Base-by-base conservation (phyloP, 1,140 invertebrate genomes). In the Heliconius congener region DNA sequence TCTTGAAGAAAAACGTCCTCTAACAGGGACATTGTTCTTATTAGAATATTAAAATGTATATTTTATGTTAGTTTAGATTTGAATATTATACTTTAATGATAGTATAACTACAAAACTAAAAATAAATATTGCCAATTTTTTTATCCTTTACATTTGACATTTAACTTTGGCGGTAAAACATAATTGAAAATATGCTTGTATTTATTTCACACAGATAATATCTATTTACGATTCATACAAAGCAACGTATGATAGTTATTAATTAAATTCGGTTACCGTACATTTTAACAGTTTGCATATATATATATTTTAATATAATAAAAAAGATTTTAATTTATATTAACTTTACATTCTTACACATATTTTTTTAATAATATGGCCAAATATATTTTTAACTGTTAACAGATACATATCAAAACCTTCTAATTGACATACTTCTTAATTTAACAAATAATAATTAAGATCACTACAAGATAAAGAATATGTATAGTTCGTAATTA, bases 1-100 rank as follows among this genome's bases (percentile, higher is more conserved):
- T 94, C 93, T 83, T 90, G 79, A 8, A 93, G 81, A 80, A 94
- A 95, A 71, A 95, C 84, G 87, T 95, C 94, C 87, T 94, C 93
- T 39, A 95, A 83, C 18, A 93, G 82, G 3, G 94, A 94, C 94
- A 95, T 95, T 76, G 34, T 66, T 3, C 52, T 46, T 60, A 23
- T 19, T 57, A 74, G 30, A 16, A 50, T 52, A 19, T 46, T 3
- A 8, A 16, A n/a, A 18, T 42, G 11, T n/a, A 11, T 57, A 9
- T n/a, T 23, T 57, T n/a, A 57, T 57, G 52, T 3, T 8, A 23
- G n/a, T 57, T 57, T 19, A 52, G 18, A 52, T 52, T 52, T 52
- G 18, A 52, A 19, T 18, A 19, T 52, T 52, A 52, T 19, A 52
- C 50, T 5, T 19, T 52, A 52, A 52, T 46, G 16, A 46, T 46